Evolutionary conservation across 2,797 vertebrate genomes (phyloP), one percentile per base, ranked within the genome.

Genomic region (Pseudomugil tenellus): DNA sequence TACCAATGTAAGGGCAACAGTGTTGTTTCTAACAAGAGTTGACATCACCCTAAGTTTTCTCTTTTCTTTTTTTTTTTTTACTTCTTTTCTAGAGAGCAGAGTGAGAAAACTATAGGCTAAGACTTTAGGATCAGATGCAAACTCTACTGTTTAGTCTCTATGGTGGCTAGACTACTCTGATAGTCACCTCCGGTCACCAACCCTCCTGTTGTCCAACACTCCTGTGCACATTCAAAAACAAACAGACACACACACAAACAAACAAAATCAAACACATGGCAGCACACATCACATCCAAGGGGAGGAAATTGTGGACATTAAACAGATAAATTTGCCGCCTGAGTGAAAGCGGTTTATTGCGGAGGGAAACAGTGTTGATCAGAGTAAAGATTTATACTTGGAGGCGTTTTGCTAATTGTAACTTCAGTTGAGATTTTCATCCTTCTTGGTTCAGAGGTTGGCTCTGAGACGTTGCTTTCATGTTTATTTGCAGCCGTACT

Each of bases 121-220:
- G 85, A 87, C 91, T 93, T 91, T 87, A 94, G 92, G 86, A 92
- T 91, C 91, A 89, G 91, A 93, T 93, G 91, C 91, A 92, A 91
- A 91, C 53, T 89, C 94, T 95, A 95, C 90, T 77, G 92, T 94
- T 94, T 93, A 95, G 91, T 92, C 72, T 89, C 92, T 94, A 93
- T 92, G 84, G 85, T 92, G 90, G 90, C 93, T 94, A 94, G 74
- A 89, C 94, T 95, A 94, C 90, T 90, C 94, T 94, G 92, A 95
- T 95, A 95, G 92, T 95, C 94, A 95, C 94, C 94, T 95, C 93
- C 85, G 88, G 89, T 94, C 92, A 92, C 92, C 93, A 93, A 93
- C 89, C 91, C 90, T 92, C 90, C 93, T 86, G 94, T 89, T 81
- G 91, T 92, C 92, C 91, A 92, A 94, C 92, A 92, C 91, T 94